These are phyloP conservation scores for Trachymyrmex septentrionalis DNA, from an alignment of 1,140 invertebrate species.

Conservation along the genomic window DNA sequence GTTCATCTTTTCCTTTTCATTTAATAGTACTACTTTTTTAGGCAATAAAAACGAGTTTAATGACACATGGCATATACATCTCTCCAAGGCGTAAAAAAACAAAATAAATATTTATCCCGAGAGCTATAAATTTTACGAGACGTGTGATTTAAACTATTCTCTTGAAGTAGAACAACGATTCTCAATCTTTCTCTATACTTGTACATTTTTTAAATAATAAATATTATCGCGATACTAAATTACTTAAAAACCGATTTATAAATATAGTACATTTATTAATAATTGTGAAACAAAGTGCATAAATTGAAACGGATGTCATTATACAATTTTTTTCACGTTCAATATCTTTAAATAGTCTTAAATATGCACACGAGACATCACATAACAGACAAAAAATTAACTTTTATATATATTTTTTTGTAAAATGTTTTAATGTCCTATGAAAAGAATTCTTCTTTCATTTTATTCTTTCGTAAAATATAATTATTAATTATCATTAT, in stretches of 20 bases:
- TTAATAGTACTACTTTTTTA: slow-evolving; percentile 22
- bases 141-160: slow-evolving; percentile 12
- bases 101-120: slow-evolving; percentile 15
- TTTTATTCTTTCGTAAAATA: neutral
- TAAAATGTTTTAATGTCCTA: neutral
- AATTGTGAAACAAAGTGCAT: neutral
- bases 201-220: neutral
- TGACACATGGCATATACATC: slow-evolving; percentile 5
- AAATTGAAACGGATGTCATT: neutral
- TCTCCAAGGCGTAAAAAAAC: slow-evolving; percentile 12
- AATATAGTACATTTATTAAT: neutral
- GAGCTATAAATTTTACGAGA: slow-evolving; percentile 38
- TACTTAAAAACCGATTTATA: neutral
- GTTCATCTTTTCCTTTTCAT: neutral
- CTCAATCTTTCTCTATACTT: neutral
- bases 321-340: neutral
- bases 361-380: neutral
- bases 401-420: neutral
- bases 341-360: neutral
- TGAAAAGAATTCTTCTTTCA: neutral
- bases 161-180: neutral
- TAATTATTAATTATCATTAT: neutral
- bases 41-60: slow-evolving; percentile 36
- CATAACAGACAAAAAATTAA: neutral
- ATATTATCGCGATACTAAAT: neutral